Conservation (phyloP, 2,888 invertebrate genomes). For the Chironomus riparius region DNA sequence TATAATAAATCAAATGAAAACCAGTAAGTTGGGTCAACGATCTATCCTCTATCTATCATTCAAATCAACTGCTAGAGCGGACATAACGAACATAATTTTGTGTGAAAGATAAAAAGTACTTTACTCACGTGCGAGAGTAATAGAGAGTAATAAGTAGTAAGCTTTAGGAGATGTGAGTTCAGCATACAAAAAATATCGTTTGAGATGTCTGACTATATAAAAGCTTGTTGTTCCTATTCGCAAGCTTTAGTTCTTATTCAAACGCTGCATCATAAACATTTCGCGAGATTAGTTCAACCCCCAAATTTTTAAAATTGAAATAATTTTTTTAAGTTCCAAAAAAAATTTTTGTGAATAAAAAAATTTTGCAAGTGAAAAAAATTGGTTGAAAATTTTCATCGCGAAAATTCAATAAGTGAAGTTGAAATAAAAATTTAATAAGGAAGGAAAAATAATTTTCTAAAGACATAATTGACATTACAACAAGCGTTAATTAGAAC, state of each 20-base stretch:
- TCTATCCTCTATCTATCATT: too few species aligned
- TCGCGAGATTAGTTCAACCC: conserved; percentile 14
- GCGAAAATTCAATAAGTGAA: background rate
- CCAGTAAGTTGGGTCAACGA: too few species aligned
- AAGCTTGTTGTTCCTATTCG: background rate
- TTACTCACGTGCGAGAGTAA: background rate
- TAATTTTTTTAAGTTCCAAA: conserved; percentile 1
- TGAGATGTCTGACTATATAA: background rate
- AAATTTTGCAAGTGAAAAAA: background rate
- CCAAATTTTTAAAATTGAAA: background rate
- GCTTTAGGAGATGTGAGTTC: background rate
- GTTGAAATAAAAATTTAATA: background rate
- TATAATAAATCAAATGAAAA: too few species aligned
- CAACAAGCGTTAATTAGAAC: background rate
- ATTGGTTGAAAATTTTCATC: background rate
- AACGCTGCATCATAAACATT: background rate
- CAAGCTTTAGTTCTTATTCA: conserved; percentile 14
- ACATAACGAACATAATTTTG: too few species aligned
- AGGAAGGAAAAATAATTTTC: background rate
- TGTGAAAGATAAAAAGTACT: background rate
- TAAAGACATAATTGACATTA: too few species aligned
- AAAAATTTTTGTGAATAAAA: background rate
- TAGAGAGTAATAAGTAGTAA: background rate
- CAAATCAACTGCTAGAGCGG: too few species aligned
- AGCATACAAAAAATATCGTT: background rate